phyloP scores from a whole-genome alignment of 2,113 vertebrate genomes.

The Pheucticus melanocephalus region DNA sequence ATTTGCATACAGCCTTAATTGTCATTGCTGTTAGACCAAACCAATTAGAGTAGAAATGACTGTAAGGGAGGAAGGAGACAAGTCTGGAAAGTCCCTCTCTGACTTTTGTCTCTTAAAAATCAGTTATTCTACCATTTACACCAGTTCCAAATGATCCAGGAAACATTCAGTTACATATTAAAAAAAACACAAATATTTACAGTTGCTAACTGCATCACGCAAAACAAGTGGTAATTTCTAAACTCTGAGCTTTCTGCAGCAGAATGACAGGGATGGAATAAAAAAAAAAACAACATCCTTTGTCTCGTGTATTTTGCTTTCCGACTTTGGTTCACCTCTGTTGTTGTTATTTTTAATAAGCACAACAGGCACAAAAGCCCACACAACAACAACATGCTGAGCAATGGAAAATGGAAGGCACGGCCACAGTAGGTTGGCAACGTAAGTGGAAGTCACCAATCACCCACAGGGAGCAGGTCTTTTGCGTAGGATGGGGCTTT shows the following conservation, averaged over 20 bases:
- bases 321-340: neutral
- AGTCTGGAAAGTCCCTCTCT: slow-evolving; percentile 64
- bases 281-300: neutral
- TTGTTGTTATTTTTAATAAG: slow-evolving; percentile 5
- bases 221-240: slow-evolving; percentile 35
- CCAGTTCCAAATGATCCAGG: slow-evolving; percentile 29
- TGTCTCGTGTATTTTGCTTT: neutral
- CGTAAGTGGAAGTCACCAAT: neutral
- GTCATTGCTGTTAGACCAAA: slow-evolving; percentile 57
- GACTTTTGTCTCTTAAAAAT: slow-evolving; percentile 50
- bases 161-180: slow-evolving; percentile 41
- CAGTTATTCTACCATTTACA: slow-evolving; percentile 30
- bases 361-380: neutral
- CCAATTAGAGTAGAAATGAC: slow-evolving; percentile 69
- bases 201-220: slow-evolving; percentile 11
- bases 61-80: slow-evolving; percentile 64
- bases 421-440: neutral
- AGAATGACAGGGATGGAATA: neutral
- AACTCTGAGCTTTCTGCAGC: slow-evolving; percentile 4
- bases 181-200: slow-evolving; percentile 42
- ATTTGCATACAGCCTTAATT: slow-evolving; percentile 68
- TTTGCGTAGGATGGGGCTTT: neutral
- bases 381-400: slow-evolving; percentile 15
- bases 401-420: slow-evolving; percentile 24
- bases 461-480: neutral